Evolutionary conservation across 2,113 vertebrate species (phyloP), one percentile per base, ranked within the genome.

Genomic region (Globicephala melas): DNA sequence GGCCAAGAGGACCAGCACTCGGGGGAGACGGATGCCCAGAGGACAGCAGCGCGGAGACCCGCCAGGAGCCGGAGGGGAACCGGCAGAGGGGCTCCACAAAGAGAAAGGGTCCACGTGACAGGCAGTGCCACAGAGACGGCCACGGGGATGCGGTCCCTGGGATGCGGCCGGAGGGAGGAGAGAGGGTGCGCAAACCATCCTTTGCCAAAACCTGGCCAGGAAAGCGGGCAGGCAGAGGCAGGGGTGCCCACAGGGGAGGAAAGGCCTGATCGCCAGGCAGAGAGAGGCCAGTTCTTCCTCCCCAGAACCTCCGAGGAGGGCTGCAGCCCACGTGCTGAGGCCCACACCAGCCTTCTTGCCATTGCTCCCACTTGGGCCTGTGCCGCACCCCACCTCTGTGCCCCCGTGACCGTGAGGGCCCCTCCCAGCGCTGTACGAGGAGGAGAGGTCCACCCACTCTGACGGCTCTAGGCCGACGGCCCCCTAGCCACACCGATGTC

Each of bases 131-230:
- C 6, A 36, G 25, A 63, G 14, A 31, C 1, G 11, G 47, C 15
- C 50, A 14, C 2, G 8, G 44, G 6, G 6, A 31, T 14, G 14
- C 9, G 28, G 28, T 15, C 67, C 47, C 33, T 1, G 3, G 60
- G 20, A 71, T 6, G 15, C 2, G 7, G 17, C 38, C 0, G 0
- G 20, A 67, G 21, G 33, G 18, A 58, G 15, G 8, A 25, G 41
- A 1, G 14, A 60, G 6, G 0, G 25, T 0, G 47, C 3, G 1
- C 5, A 14, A 26, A 21, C 26, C 6, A 18, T 10, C 5, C 23
- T 47, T 17, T 23, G 63, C 26, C 28, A 3, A 41, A 47, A 70
- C 20, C 55, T 23, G 17, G 53, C 15, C 17, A 26, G 74, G 36
- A 50, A 7, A 74, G 33, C 2, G 1, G 20, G 10, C 25, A 4